Base-by-base conservation (phyloP, 64 coral and sea anemone species). In the Montipora cactus region DNA sequence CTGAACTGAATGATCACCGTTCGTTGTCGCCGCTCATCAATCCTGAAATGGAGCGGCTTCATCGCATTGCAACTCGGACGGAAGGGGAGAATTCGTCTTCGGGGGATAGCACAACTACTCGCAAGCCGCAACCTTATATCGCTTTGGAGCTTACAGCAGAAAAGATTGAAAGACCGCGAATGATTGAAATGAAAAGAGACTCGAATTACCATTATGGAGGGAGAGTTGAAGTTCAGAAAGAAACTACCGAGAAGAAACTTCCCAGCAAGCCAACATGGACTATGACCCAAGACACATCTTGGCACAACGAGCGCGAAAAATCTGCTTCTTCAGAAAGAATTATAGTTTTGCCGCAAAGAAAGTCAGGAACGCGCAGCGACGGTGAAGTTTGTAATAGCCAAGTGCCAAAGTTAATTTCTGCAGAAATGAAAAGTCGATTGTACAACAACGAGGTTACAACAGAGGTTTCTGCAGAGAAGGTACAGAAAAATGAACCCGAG, bases 21-120 rank as follows among this genome's bases (percentile, higher is more conserved):
- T 93, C 97, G 0, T 84, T 77, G 23, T 99, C 97, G 20, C 97
- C 97, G 9, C 88, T 99, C 49, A 96, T 99, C 62, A 99, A 99
- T 59, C 97, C 97, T 10, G 97, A 99, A 78, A 99, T 99, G 97
- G 95, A 99, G 89, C 75, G 97, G 73, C 85, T 99, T 4, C 95
- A 97, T 92, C 95, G 92, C 28, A 87, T 97, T 19, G 95, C 95
- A 44, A 97, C 95, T 75, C 89, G 93, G 5, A 94, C 77, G 14
- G 95, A 97, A 49, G 77, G 50, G 12, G 92, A 97, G 46, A 67
- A 50, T 59, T 85, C 92, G 9, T 84, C 53, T 49, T 82, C 91
- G 8, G 59, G 53, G 87, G 87, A 89, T 64, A 75, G 70, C 71
- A 59, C 50, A 69, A 71, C 64, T 49, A n/a, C 75, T 77, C 71